Conservation (phyloP, 2,797 vertebrate genomes). For the Notolabrus celidotus region DNA sequence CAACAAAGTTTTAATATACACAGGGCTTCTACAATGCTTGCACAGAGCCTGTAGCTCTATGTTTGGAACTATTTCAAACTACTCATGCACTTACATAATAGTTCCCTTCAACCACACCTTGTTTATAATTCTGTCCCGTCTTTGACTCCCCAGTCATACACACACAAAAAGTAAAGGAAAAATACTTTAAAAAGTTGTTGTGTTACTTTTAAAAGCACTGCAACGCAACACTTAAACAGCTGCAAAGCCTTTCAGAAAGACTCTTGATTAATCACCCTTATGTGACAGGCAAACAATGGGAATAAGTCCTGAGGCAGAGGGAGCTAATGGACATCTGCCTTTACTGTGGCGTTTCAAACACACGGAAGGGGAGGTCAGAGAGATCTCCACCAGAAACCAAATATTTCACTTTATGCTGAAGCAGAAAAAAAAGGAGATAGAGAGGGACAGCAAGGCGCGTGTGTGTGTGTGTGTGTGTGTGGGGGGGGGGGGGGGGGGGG, state of each 20-base stretch:
- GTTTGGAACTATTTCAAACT: neutral
- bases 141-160: neutral
- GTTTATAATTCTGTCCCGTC: neutral
- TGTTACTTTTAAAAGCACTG: neutral
- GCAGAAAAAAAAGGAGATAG: constrained; percentile 8
- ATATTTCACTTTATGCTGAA: constrained; percentile 37
- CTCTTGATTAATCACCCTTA: constrained; percentile 32
- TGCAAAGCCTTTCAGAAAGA: neutral
- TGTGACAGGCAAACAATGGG: constrained; percentile 32
- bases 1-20: neutral
- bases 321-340: constrained; percentile 30
- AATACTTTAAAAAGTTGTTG: neutral
- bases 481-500: neutral
- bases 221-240: neutral
- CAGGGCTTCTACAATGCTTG: neutral
- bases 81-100: neutral
- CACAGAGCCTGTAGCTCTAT: neutral
- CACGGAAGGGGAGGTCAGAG: constrained; percentile 23
- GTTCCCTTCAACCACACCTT: neutral
- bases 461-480: neutral
- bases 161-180: neutral
- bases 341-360: constrained; percentile 48
- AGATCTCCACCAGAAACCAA: constrained; percentile 42
- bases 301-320: constrained; percentile 10
- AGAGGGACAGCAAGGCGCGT: neutral